Conservation (phyloP, 1,140 invertebrate genomes). For the Caerostris extrusa region DNA sequence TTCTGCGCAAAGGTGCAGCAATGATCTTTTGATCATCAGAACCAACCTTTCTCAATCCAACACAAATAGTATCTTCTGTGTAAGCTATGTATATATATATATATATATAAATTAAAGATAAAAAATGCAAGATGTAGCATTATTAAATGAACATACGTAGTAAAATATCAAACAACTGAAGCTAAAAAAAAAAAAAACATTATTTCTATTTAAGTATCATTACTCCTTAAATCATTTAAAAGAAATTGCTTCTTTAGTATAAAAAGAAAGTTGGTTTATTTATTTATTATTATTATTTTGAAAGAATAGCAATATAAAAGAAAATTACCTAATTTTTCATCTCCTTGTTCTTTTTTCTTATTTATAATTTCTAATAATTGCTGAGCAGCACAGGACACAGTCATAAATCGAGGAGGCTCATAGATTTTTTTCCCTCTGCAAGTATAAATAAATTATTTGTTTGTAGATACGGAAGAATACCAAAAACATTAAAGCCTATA, state of each 20-base stretch:
- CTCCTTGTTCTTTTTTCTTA: constrained; percentile 79
- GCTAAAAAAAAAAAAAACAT: not conserved
- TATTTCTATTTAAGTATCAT: not conserved
- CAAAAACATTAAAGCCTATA: too few species aligned
- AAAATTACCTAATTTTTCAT: constrained; percentile 51
- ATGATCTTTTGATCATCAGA: constrained; percentile 91
- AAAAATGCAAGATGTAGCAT: too few species aligned
- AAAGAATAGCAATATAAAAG: too few species aligned
- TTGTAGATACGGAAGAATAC: too few species aligned
- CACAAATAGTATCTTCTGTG: constrained; percentile 85
- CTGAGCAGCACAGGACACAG: constrained; percentile 89
- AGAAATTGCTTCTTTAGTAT: too few species aligned
- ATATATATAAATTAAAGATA: too few species aligned
- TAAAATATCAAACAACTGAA: too few species aligned
- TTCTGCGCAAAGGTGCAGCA: constrained; percentile 87
- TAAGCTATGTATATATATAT: constrained; percentile 81
- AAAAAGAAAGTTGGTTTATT: too few species aligned
- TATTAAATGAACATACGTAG: too few species aligned
- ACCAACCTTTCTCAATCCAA: constrained; percentile 95
- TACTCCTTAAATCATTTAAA: too few species aligned
- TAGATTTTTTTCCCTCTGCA: constrained; percentile 90
- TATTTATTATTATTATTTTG: too few species aligned
- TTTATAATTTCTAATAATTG: constrained; percentile 91
- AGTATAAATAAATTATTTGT: not conserved
- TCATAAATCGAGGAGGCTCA: constrained; percentile 97